phyloP scores from a whole-genome alignment of 1,140 invertebrate species.

The Helicoverpa armigera region DNA sequence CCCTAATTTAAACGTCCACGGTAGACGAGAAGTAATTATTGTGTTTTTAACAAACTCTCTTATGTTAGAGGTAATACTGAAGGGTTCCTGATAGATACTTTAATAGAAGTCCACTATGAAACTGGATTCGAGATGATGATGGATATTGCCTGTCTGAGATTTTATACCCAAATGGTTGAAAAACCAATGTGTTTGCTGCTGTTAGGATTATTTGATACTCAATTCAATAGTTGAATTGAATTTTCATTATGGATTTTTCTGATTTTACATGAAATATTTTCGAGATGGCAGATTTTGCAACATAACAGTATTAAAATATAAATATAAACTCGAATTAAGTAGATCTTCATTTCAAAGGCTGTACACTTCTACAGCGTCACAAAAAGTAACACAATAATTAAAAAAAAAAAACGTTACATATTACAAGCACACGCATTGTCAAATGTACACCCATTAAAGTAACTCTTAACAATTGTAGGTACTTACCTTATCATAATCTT shows the following conservation, averaged over 20 bases:
- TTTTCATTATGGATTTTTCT: no score
- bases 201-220: no score
- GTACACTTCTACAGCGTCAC: neutral
- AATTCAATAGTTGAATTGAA: no score
- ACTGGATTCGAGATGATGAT: no score
- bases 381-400: conserved; percentile 21
- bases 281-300: no score
- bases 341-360: neutral
- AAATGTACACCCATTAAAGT: conserved; percentile 51
- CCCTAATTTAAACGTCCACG: conserved; percentile 24
- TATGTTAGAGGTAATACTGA: neutral
- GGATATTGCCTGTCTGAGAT: no score
- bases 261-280: no score
- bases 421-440: neutral
- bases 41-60: conserved; percentile 14
- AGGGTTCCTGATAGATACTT: neutral
- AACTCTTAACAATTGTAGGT: conserved; percentile 50
- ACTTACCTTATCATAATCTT: conserved; percentile 51
- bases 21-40: neutral
- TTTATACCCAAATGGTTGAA: no score
- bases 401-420: neutral
- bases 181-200: no score
- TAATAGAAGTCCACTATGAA: no score
- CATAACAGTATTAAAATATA: no score
- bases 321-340: no score